These are phyloP conservation scores for Antheraea assamensis DNA, from an alignment of 2,888 invertebrate genomes.

Conservation along the genomic window DNA sequence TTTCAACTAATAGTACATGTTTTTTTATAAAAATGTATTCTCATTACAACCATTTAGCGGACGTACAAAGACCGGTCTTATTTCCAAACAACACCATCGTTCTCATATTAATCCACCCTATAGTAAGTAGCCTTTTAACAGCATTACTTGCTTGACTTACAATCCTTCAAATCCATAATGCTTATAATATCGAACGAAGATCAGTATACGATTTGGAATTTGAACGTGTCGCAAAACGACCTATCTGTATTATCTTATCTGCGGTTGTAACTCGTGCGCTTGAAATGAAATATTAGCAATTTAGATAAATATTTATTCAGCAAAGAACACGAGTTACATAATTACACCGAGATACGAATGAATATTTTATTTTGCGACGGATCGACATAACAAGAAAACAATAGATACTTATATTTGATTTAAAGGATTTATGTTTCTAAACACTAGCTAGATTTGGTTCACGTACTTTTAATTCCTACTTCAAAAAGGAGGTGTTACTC, in stretches of 20 bases:
- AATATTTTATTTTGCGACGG: background rate
- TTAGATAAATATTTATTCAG: slow-evolving; percentile 6
- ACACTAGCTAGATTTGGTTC: too few species aligned
- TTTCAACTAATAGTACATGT: too few species aligned
- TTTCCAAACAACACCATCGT: too few species aligned
- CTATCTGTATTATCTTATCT: background rate
- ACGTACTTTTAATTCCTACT: too few species aligned
- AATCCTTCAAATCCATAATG: background rate
- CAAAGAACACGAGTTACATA: background rate
- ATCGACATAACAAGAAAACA: background rate
- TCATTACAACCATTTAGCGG: too few species aligned
- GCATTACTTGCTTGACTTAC: too few species aligned
- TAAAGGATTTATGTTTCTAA: background rate
- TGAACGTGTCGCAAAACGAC: background rate
- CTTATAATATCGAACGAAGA: background rate
- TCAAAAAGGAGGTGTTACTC: too few species aligned
- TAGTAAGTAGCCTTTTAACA: too few species aligned
- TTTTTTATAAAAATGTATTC: too few species aligned
- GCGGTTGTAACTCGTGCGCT: background rate
- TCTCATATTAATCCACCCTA: too few species aligned
- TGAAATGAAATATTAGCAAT: slow-evolving; percentile 10
- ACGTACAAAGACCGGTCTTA: too few species aligned
- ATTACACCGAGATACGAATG: background rate
- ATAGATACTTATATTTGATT: background rate
- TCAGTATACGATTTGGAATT: background rate